phyloP scores from a whole-genome alignment of 1,140 invertebrate species.

The Heliconius eleuchia region DNA sequence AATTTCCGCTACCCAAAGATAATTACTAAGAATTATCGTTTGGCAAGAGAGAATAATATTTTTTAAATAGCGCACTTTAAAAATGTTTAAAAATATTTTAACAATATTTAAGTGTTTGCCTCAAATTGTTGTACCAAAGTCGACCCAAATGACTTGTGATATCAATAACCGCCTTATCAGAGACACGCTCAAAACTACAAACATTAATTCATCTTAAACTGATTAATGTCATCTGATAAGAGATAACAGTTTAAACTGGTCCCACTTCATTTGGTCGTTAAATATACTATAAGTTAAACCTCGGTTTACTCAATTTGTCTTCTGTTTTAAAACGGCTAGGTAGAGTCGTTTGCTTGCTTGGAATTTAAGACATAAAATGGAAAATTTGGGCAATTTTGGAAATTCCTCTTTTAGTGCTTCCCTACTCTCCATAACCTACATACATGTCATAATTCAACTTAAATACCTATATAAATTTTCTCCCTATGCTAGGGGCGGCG shows the following conservation, averaged over 20 bases:
- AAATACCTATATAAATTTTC: too few relatives aligned
- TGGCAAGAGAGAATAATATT: too few relatives aligned
- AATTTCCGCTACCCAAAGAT: too few relatives aligned
- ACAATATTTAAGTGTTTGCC: background rate
- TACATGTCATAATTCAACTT: too few relatives aligned
- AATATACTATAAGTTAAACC: background rate
- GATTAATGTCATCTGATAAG: constrained; percentile 10
- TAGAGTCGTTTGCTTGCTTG: too few relatives aligned
- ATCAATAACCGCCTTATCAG: constrained; percentile 8
- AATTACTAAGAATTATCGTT: too few relatives aligned
- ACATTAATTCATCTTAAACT: constrained; percentile 12
- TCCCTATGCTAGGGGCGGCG: too few relatives aligned
- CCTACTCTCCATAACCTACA: too few relatives aligned
- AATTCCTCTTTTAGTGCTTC: too few relatives aligned
- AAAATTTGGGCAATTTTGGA: background rate
- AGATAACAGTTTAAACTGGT: constrained; percentile 8
- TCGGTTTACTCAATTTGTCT: background rate
- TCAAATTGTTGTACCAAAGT: background rate
- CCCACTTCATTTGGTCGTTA: constrained; percentile 1
- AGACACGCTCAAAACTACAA: constrained; percentile 9
- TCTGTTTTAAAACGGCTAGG: background rate
- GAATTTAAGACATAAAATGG: background rate
- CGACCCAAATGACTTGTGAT: constrained; percentile 11
- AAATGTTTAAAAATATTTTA: too few relatives aligned
- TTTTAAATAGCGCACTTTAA: too few relatives aligned